Evolutionary conservation across 2,113 vertebrate species (phyloP).

Genomic region (Helogale parvula): DNA sequence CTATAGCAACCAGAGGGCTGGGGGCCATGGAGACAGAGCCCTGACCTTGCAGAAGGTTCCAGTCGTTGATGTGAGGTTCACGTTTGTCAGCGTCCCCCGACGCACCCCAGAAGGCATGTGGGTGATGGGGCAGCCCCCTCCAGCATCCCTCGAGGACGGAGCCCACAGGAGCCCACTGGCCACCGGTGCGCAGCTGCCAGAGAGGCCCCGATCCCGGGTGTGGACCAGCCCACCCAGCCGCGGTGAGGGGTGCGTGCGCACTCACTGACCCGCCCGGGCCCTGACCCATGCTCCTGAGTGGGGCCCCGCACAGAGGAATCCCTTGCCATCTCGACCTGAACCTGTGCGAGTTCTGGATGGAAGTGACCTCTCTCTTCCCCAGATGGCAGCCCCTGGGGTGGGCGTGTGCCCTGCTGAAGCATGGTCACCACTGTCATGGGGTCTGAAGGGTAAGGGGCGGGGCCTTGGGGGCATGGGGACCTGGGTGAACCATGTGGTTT

Average conservation of each 20-base stretch:
- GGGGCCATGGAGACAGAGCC: not conserved
- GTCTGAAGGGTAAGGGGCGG: rapidly evolving
- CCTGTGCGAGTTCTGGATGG: not conserved
- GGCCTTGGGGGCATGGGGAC: not conserved
- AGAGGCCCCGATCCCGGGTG: not conserved
- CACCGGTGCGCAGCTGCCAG: rapidly evolving
- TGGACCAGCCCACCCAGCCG: rapidly evolving
- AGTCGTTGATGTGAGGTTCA: rapidly evolving
- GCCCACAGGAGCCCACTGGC: not conserved
- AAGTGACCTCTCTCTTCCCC: not conserved
- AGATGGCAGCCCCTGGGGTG: not conserved
- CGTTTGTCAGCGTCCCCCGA: not conserved
- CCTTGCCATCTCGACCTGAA: rapidly evolving
- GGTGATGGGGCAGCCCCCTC: not conserved
- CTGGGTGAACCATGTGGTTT: rapidly evolving
- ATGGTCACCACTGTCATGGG: rapidly evolving
- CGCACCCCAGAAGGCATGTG: rapidly evolving
- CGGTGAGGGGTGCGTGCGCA: rapidly evolving
- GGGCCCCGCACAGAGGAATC: not conserved
- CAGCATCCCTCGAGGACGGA: not conserved
- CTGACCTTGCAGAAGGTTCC: not conserved
- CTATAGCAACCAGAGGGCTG: not conserved
- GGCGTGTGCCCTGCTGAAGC: no score
- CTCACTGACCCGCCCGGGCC: rapidly evolving
- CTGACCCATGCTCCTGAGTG: rapidly evolving